Conservation (phyloP, 2,797 vertebrate species). For the Phaenicophaeus curvirostris region DNA sequence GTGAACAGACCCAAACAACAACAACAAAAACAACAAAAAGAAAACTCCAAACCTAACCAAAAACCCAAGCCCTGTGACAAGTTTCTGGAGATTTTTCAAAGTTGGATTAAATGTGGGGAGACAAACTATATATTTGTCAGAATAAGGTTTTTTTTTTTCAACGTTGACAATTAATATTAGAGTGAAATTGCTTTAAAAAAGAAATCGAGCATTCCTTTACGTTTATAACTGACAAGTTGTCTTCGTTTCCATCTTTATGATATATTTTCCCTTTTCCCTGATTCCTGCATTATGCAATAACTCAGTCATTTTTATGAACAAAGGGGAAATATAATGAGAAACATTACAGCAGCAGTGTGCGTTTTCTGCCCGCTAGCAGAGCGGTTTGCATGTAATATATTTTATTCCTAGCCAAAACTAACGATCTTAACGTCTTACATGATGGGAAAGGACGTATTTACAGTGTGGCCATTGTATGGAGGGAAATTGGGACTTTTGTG, state of each 20-base stretch:
- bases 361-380: conserved; percentile 3
- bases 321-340: conserved; percentile 54
- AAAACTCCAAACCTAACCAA: background rate
- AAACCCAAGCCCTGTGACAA: background rate
- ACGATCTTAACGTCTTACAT: background rate
- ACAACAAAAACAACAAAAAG: background rate
- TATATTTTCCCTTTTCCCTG: background rate
- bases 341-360: background rate
- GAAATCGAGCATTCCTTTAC: background rate
- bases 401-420: conserved; percentile 42
- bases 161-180: background rate
- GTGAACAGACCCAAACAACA: too few species aligned
- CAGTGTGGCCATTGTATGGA: background rate
- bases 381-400: background rate
- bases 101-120: background rate
- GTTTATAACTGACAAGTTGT: background rate
- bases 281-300: conserved; percentile 23
- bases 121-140: background rate
- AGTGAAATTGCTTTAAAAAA: background rate
- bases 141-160: background rate
- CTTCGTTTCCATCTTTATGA: background rate
- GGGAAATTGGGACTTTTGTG: background rate
- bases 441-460: conserved; percentile 10
- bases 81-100: background rate
- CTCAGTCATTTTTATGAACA: conserved; percentile 47